Conservation (phyloP, 2,797 vertebrate species). For the Chloroceryle inda region DNA sequence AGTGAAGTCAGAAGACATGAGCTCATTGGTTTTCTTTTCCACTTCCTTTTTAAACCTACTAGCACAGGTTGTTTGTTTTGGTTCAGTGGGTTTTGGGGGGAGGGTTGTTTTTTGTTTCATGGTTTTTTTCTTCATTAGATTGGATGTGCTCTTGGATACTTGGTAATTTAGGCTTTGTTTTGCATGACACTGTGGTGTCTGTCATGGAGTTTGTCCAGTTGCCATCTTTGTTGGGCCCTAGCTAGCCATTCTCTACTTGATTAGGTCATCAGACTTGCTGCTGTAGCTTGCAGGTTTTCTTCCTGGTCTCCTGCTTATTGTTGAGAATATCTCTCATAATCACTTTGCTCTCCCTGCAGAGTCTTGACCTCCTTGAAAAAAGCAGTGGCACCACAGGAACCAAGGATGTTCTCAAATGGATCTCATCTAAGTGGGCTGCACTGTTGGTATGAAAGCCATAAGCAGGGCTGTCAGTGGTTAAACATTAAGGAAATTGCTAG, state of each 20-base stretch:
- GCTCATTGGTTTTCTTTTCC: constrained; percentile 55
- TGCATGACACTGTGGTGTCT: not conserved
- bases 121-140: not conserved
- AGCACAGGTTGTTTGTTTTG: not conserved
- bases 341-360: not conserved
- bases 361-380: not conserved
- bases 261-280: not conserved
- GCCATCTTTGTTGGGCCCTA: not conserved
- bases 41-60: constrained; percentile 17
- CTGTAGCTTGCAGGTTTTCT: not conserved
- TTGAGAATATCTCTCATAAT: not conserved
- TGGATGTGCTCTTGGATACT: not conserved
- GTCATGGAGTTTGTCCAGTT: not conserved
- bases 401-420: not conserved
- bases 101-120: not conserved
- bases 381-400: not conserved
- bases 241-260: not conserved
- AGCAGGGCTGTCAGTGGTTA: not conserved
- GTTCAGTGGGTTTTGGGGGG: too few species aligned
- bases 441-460: not conserved
- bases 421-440: not conserved
- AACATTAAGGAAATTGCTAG: not conserved
- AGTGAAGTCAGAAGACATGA: constrained; percentile 61
- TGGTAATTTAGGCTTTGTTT: not conserved
- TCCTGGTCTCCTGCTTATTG: not conserved